These are phyloP conservation scores for Ispidina lecontei DNA, from an alignment of 2,797 vertebrate genomes.

Conservation along the genomic window DNA sequence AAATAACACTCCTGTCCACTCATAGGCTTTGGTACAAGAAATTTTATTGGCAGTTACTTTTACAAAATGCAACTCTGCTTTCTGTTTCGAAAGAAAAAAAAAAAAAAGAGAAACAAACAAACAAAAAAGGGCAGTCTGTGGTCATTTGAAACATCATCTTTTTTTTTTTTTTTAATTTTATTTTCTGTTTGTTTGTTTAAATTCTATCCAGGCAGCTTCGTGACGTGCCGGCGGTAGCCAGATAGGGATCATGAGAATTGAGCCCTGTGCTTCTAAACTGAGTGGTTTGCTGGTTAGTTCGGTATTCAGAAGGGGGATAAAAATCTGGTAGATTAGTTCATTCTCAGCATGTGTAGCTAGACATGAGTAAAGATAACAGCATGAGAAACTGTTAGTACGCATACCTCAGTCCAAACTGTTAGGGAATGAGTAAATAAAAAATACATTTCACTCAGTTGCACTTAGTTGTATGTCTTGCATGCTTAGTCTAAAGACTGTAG, in stretches of 20 bases:
- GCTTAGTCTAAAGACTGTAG: conserved; percentile 95
- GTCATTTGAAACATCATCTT: conserved; percentile 75
- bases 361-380: conserved; percentile 96
- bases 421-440: conserved; percentile 90
- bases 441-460: conserved; percentile 95
- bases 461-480: conserved; percentile 96
- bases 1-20: conserved; percentile 91
- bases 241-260: conserved; percentile 84
- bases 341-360: conserved; percentile 96
- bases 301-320: conserved; percentile 86
- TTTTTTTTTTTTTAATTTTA: conserved; percentile 59
- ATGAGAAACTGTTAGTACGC: conserved; percentile 94
- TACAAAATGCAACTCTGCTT: conserved; percentile 76
- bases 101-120: conserved; percentile 36
- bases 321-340: conserved; percentile 91
- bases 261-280: conserved; percentile 81
- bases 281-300: conserved; percentile 85
- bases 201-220: conserved; percentile 86
- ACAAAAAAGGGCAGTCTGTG: conserved; percentile 77
- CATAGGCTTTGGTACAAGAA: conserved; percentile 90
- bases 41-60: conserved; percentile 84
- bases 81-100: conserved; percentile 67
- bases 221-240: conserved; percentile 83
- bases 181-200: conserved; percentile 46
- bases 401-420: conserved; percentile 96